Conservation (phyloP, 2,113 vertebrate species). For the Triplophysa rosa region DNA sequence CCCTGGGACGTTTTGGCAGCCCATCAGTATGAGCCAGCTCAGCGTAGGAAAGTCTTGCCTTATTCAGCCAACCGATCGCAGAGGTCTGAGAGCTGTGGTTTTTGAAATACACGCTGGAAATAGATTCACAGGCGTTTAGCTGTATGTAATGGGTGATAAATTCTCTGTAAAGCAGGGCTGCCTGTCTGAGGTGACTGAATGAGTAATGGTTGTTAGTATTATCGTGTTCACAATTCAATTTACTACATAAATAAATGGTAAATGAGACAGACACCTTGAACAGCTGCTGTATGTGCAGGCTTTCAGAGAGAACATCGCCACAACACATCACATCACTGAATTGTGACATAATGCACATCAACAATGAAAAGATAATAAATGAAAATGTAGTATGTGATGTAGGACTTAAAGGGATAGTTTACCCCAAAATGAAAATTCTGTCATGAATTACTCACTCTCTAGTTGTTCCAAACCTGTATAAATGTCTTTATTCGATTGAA, state of each 20-base stretch:
- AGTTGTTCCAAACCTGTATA: too few species aligned
- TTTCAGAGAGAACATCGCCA: neutral
- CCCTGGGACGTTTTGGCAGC: conserved; percentile 36
- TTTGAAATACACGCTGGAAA: neutral
- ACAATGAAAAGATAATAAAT: too few species aligned
- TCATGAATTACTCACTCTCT: too few species aligned
- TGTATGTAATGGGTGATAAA: neutral
- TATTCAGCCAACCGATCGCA: conserved; percentile 32
- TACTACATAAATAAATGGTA: too few species aligned
- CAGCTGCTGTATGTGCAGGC: neutral
- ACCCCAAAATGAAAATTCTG: too few species aligned
- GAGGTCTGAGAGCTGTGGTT: neutral
- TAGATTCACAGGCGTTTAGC: neutral
- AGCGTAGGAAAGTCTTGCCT: conserved; percentile 6
- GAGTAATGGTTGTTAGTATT: neutral
- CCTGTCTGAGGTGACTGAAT: neutral
- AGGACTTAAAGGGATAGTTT: too few species aligned
- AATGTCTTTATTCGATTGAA: too few species aligned
- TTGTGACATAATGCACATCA: too few species aligned
- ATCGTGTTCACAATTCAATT: neutral
- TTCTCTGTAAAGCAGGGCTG: neutral
- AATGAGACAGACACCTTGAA: neutral
- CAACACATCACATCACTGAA: too few species aligned
- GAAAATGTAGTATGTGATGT: too few species aligned
- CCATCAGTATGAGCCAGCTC: neutral